Conservation (phyloP, 2,113 vertebrate genomes). For the Coptodon rendalli region DNA sequence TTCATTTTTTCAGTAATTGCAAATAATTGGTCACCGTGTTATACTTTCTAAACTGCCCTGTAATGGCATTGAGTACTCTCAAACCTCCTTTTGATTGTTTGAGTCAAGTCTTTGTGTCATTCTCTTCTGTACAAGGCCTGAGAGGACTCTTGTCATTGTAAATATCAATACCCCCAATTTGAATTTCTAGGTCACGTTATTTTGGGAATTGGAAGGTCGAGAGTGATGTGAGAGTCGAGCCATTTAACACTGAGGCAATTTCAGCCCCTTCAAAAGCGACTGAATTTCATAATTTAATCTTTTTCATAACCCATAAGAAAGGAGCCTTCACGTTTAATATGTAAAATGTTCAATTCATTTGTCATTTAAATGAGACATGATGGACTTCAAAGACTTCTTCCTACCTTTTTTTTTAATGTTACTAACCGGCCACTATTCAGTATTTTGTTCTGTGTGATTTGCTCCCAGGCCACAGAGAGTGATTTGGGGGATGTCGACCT, state of each 20-base stretch:
- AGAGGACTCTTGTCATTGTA: neutral
- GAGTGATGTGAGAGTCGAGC: neutral
- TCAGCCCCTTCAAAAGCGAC: neutral
- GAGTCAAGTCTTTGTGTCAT: neutral
- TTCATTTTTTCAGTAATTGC: neutral
- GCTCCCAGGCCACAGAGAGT: conserved; percentile 87
- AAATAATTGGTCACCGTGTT: neutral
- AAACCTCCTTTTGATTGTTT: neutral
- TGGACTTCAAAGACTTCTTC: neutral
- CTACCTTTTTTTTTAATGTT: neutral
- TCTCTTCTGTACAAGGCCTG: neutral
- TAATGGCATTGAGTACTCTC: neutral
- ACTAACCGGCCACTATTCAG: neutral
- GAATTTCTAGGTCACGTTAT: neutral
- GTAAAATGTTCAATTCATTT: neutral
- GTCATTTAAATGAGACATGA: neutral
- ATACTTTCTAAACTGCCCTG: neutral
- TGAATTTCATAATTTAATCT: neutral
- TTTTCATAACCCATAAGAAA: neutral
- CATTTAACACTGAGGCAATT: neutral
- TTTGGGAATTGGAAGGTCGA: neutral
- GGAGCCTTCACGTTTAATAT: neutral
- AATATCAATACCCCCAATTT: neutral
- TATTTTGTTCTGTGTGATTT: neutral
- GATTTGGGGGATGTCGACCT: conserved; percentile 95